Conservation (phyloP, 2,888 invertebrate species). For the Periphyllus acericola region DNA sequence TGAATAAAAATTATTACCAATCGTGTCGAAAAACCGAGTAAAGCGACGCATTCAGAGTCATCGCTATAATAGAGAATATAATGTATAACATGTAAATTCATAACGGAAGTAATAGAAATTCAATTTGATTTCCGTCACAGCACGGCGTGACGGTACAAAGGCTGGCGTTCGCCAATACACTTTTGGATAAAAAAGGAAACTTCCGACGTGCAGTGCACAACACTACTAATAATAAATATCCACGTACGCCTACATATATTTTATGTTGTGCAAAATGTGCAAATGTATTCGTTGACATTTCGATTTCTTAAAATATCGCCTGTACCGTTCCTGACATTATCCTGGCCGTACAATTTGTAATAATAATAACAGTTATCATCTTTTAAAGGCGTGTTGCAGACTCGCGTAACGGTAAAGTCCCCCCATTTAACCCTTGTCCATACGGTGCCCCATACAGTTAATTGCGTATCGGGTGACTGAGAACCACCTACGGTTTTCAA, state of each 20-base stretch:
- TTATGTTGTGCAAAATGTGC: not conserved
- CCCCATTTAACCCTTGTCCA: not conserved
- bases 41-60: not conserved
- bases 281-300: not conserved
- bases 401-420: not conserved
- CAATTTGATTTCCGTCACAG: constrained; percentile 6
- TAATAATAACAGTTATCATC: not conserved
- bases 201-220: not conserved
- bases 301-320: not conserved
- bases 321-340: not conserved
- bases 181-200: constrained; percentile 19
- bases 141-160: not conserved
- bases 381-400: not conserved
- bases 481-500: too few relatives aligned
- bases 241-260: too few relatives aligned
- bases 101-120: constrained; percentile 32
- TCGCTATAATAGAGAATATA: not conserved
- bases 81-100: not conserved
- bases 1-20: not conserved
- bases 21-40: not conserved
- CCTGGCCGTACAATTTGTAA: not conserved
- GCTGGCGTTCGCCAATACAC: not conserved
- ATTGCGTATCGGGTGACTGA: not conserved
- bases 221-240: constrained; percentile 1
- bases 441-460: not conserved